Percentiles rank a stretch among this genome's conserved stretches.
phyloP scores from a whole-genome alignment of 2,888 invertebrate species.

The Drosophila helvetica region DNA sequence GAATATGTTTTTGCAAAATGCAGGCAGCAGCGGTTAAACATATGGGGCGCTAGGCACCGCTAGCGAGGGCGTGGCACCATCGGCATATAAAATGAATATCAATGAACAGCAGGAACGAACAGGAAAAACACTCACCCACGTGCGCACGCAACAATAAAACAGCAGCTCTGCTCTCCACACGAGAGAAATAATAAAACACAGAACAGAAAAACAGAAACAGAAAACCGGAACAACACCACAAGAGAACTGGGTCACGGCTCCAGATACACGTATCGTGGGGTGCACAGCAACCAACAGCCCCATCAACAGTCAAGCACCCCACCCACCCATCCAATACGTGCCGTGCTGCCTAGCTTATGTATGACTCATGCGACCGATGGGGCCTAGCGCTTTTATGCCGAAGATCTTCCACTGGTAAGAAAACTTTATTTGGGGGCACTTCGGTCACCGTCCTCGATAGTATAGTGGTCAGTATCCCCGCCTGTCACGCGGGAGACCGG shows the following conservation, averaged over 20 bases:
- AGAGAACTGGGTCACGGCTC: not conserved
- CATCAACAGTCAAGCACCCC: not conserved
- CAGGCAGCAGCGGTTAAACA: constrained; percentile 12
- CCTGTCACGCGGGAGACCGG: constrained; percentile 69
- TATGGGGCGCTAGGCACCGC: constrained; percentile 20
- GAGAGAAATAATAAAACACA: constrained; percentile 47
- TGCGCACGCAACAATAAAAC: constrained; percentile 20
- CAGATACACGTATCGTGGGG: not conserved
- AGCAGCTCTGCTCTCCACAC: constrained; percentile 5
- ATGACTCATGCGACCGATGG: not conserved
- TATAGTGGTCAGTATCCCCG: constrained; percentile 71
- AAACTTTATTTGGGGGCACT: not conserved
- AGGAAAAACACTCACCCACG: constrained; percentile 35
- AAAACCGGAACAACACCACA: not conserved
- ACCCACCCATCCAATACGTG: not conserved
- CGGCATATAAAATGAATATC: constrained; percentile 61
- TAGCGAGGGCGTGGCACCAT: constrained; percentile 56
- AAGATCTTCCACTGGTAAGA: not conserved
- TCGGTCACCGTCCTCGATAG: constrained; percentile 49
- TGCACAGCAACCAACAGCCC: not conserved
- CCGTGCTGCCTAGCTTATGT: not conserved
- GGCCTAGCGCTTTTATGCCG: not conserved
- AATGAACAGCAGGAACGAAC: constrained; percentile 59
- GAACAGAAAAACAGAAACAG: not conserved
- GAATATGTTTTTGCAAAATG: constrained; percentile 25